These are phyloP conservation scores for Drosophila helvetica DNA, from an alignment of 2,888 invertebrate species.

Conservation along the genomic window DNA sequence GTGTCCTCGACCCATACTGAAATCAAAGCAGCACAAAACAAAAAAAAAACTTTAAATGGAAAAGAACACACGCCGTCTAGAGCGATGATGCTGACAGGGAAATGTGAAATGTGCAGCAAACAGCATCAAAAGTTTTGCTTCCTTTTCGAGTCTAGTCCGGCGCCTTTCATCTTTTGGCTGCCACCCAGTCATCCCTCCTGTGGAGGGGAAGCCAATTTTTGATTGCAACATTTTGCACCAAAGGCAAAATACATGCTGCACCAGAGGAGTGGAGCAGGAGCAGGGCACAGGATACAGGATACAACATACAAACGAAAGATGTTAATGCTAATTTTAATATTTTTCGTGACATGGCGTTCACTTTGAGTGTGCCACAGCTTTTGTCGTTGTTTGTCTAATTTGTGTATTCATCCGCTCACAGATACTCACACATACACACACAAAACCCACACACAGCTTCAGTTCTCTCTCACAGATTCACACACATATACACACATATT, in stretches of 20 bases:
- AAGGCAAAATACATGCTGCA: slow-evolving; percentile 50
- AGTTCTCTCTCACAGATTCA: not conserved
- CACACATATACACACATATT: slow-evolving; percentile 1
- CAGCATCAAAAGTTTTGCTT: slow-evolving; percentile 68
- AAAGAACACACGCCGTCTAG: slow-evolving; percentile 30
- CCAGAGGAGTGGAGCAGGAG: not conserved
- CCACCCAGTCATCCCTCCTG: not conserved
- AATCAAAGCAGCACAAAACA: slow-evolving; percentile 63
- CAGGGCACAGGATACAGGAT: not conserved
- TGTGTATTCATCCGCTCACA: slow-evolving; percentile 5
- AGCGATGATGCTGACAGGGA: slow-evolving; percentile 47
- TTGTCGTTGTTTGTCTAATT: slow-evolving; percentile 63
- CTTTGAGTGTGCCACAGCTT: slow-evolving; percentile 60
- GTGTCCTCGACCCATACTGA: slow-evolving; percentile 50
- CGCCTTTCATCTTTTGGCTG: slow-evolving; percentile 64
- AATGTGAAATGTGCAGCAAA: slow-evolving; percentile 60
- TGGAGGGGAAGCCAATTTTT: slow-evolving; percentile 58
- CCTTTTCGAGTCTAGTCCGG: slow-evolving; percentile 18
- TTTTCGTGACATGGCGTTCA: slow-evolving; percentile 81
- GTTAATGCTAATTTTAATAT: slow-evolving; percentile 82
- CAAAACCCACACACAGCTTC: slow-evolving; percentile 18
- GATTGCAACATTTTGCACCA: slow-evolving; percentile 79
- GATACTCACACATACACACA: not conserved
- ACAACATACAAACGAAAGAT: slow-evolving; percentile 57
- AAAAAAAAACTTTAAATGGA: slow-evolving; percentile 41